phyloP scores from a whole-genome alignment of 1,140 invertebrate genomes.

The Coptotermes formosanus region DNA sequence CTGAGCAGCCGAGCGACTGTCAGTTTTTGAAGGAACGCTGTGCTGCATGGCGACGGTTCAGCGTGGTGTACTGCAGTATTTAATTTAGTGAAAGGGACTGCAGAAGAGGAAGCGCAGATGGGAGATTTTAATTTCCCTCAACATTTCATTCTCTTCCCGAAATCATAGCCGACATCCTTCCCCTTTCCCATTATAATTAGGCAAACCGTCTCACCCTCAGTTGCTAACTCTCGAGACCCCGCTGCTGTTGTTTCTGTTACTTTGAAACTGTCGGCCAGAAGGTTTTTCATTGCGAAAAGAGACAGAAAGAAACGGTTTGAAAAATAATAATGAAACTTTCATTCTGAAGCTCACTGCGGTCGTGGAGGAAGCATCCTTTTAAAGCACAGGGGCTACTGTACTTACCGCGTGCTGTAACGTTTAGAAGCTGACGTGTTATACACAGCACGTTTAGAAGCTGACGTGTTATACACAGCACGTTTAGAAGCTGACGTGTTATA shows the following conservation, averaged over 20 bases:
- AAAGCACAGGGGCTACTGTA: no score
- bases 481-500: no score
- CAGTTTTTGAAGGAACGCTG: no score
- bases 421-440: no score
- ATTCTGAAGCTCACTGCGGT: neutral
- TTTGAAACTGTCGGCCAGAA: neutral
- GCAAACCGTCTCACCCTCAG: neutral
- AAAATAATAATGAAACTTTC: neutral
- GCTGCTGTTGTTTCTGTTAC: neutral
- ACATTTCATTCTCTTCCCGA: constrained; percentile 26
- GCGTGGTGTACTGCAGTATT: neutral
- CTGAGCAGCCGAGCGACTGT: no score
- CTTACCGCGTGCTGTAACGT: no score
- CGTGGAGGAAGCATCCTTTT: neutral
- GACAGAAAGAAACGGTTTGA: neutral
- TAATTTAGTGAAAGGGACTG: constrained; percentile 14
- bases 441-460: no score
- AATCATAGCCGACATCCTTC: constrained; percentile 18
- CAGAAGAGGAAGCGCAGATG: neutral
- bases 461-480: no score
- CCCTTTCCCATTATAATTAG: neutral
- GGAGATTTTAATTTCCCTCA: neutral
- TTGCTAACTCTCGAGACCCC: neutral
- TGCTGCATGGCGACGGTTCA: no score
- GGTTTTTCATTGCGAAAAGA: neutral